These are phyloP conservation scores for Vireo altiloquus DNA, from an alignment of 2,113 vertebrate genomes.

Conservation along the genomic window DNA sequence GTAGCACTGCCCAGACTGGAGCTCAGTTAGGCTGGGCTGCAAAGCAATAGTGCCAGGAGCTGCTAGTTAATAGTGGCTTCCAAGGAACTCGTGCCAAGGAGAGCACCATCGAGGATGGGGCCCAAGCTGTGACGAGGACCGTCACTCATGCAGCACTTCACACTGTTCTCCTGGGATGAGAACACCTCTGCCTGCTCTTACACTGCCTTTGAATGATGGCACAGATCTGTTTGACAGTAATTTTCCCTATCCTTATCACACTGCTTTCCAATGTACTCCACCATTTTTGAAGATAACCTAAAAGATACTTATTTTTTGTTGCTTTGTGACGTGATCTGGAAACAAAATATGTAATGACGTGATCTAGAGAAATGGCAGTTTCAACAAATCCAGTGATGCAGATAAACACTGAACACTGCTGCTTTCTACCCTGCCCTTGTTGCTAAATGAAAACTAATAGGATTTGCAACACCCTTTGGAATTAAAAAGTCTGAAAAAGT, in stretches of 20 bases:
- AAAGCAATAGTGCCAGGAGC: accelerated
- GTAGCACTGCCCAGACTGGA: background rate
- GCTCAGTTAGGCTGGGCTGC: background rate
- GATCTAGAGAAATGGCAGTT: background rate
- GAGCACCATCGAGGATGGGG: accelerated
- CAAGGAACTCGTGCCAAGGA: too few species aligned
- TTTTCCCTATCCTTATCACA: background rate
- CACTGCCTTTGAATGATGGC: too few species aligned
- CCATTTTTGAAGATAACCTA: background rate
- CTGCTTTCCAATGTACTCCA: background rate
- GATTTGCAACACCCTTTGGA: background rate
- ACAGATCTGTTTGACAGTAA: too few species aligned
- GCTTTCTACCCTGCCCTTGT: background rate
- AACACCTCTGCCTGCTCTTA: background rate
- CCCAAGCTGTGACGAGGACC: accelerated
- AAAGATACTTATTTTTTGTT: background rate
- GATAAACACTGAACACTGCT: background rate
- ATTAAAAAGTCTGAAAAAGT: background rate
- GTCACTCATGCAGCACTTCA: accelerated
- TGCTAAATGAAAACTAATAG: background rate
- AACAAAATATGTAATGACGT: accelerated
- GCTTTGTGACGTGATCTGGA: background rate
- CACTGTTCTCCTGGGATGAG: accelerated
- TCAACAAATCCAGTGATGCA: background rate
- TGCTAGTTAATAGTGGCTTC: background rate